Conservation (phyloP, 2,888 invertebrate genomes). For the Coelopa pilipes region DNA sequence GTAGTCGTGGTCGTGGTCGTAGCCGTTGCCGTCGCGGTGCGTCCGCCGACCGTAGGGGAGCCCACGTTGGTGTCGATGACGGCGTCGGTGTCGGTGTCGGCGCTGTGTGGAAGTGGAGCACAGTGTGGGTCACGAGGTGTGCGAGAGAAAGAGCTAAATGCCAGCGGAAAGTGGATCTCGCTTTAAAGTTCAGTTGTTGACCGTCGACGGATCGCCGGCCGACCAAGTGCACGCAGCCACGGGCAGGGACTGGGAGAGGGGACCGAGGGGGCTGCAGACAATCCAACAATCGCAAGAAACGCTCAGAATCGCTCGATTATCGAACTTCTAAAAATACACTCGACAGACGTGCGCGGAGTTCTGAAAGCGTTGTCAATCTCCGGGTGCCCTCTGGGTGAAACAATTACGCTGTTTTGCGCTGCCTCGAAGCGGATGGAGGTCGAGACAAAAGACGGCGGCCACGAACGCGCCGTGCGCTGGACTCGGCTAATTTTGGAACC, state of each 20-base stretch:
- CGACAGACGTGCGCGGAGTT: too few relatives aligned
- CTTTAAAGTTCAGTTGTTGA: slow-evolving; percentile 26
- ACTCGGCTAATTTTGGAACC: too few relatives aligned
- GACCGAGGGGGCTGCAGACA: too few relatives aligned
- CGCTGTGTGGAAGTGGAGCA: slow-evolving; percentile 8
- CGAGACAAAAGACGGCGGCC: too few relatives aligned
- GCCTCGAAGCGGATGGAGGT: too few relatives aligned
- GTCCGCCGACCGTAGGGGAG: background rate
- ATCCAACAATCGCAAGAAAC: too few relatives aligned
- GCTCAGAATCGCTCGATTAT: too few relatives aligned
- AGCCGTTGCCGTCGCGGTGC: background rate
- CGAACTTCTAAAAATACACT: too few relatives aligned
- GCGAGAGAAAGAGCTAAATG: slow-evolving; percentile 24
- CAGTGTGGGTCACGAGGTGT: background rate
- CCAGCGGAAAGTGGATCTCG: slow-evolving; percentile 9
- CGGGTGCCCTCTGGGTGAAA: too few relatives aligned
- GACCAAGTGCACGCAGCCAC: background rate
- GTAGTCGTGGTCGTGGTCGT: background rate
- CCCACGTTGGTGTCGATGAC: background rate
- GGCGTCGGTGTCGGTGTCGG: background rate
- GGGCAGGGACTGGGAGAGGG: background rate
- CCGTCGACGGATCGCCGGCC: slow-evolving; percentile 7
- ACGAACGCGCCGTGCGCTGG: too few relatives aligned
- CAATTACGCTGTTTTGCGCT: too few relatives aligned
- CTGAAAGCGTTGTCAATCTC: too few relatives aligned